Base-by-base conservation (phyloP, 2,113 vertebrate species). In the Varanus salvator region DNA sequence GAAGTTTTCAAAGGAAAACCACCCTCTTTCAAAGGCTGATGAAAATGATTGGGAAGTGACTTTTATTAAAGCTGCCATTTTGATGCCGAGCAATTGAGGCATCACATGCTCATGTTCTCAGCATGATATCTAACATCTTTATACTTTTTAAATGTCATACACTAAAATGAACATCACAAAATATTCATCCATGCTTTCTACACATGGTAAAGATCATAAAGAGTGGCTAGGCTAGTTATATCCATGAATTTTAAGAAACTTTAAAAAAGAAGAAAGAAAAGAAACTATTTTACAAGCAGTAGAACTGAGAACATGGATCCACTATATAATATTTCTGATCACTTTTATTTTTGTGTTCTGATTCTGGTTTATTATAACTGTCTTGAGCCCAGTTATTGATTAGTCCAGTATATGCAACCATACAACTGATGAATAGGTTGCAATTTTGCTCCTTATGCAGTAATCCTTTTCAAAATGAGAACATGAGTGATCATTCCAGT, bases 121-220 rank as follows among this genome's bases (percentile, higher is more conserved):
- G 38, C 3, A 88, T 80, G 14, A 76, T 85, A 76, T 90, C 29
- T 86, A 83, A 81, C 4, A 38, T 86, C 80, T 27, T 8, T 1
- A 87, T 7, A 85, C 89, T 84, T 84, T n/a, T 76, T 83, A 84
- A 17, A 86, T 66, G 72, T n/a, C 50, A 0, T 25, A 76, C 75
- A 54, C 84, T 91, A 50, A 91, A 8, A 8, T 86, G 25, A 2
- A 2, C 0, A 19, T 81, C 77, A 66, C 0, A 60, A 57, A 44
- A 81, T 57, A 34, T 19, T 4, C 15, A 52, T 15, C 50, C 48
- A 31, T n/a, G 80, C 17, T 57, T 86, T 69, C 14, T 34, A 85
- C 12, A 69, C 8, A 68, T 77, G 23, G 69, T n/a, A 91, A 31
- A 86, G 68, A 54, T 0, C 0, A 71, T 44, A 3, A 21, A 2